phyloP scores from a whole-genome alignment of 2,797 vertebrate genomes.

The Fratercula arctica region DNA sequence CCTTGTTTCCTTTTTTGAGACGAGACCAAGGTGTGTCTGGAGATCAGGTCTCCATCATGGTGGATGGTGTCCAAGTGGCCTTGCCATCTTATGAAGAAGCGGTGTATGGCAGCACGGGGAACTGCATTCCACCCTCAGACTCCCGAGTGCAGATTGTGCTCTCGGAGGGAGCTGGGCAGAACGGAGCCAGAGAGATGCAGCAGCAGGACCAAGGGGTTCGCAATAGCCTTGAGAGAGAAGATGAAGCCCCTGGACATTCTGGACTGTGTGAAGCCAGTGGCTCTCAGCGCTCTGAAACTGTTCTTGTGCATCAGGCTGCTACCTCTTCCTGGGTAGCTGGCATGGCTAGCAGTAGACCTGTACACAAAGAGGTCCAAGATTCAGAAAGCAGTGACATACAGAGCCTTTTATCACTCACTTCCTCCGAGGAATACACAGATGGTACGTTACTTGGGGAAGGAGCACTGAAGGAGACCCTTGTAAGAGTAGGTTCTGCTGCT shows the following conservation, averaged over 20 bases:
- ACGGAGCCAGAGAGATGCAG: conserved; percentile 65
- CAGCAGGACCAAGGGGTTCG: conserved; percentile 58
- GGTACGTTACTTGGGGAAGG: conserved; percentile 77
- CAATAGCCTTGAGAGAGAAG: conserved; percentile 70
- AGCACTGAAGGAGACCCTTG: background rate
- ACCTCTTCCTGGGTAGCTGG: conserved; percentile 80
- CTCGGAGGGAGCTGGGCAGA: conserved; percentile 81
- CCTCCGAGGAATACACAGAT: conserved; percentile 90
- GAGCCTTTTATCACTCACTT: conserved; percentile 87
- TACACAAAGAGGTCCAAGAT: conserved; percentile 79
- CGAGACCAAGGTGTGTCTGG: conserved; percentile 89
- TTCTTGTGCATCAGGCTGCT: conserved; percentile 85
- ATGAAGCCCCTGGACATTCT: conserved; percentile 80
- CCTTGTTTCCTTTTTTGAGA: conserved; percentile 65
- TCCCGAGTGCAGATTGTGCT: conserved; percentile 90
- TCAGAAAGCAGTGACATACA: conserved; percentile 88
- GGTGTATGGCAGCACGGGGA: conserved; percentile 85
- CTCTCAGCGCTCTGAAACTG: conserved; percentile 87
- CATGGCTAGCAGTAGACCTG: conserved; percentile 75
- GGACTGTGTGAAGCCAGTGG: conserved; percentile 81
- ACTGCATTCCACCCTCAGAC: conserved; percentile 80
- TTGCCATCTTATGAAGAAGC: conserved; percentile 96
- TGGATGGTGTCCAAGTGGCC: conserved; percentile 94
- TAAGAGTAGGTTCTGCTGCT: background rate
- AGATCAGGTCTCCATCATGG: conserved; percentile 93